These are phyloP conservation scores for Psammodynastes pulverulentus DNA, from an alignment of 2,113 vertebrate species.

Conservation along the genomic window DNA sequence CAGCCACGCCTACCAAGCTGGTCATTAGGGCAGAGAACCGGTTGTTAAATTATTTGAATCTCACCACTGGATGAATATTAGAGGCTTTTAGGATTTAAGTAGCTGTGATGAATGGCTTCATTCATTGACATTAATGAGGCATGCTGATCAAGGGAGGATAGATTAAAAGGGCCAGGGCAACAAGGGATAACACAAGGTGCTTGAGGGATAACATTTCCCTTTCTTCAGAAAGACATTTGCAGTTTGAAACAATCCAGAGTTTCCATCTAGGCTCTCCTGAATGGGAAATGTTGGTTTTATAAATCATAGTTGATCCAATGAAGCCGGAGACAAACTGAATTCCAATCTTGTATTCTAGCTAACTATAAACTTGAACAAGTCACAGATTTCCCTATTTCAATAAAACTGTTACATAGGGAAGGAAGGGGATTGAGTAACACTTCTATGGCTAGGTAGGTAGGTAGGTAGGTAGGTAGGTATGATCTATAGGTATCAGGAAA, in stretches of 20 bases:
- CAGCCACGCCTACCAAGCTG: too few species aligned
- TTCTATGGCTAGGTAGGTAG: background rate
- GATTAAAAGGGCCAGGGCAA: background rate
- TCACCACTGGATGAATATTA: too few species aligned
- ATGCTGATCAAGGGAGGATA: background rate
- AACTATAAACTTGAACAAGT: background rate
- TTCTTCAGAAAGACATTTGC: background rate
- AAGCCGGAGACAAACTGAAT: background rate
- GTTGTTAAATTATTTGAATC: too few species aligned
- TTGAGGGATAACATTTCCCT: background rate
- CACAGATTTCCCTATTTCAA: background rate
- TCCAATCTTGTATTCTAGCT: background rate
- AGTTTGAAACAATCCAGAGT: background rate
- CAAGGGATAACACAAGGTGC: background rate
- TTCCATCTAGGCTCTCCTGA: background rate
- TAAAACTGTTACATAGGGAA: background rate
- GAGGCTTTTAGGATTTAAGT: background rate
- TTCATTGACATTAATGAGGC: background rate
- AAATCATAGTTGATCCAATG: background rate
- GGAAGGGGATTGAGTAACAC: background rate
- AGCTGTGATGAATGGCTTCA: background rate
- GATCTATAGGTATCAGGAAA: background rate
- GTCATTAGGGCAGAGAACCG: too few species aligned
- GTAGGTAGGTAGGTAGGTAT: background rate
- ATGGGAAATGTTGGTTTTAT: background rate